A percentile compares a stretch with the other conserved stretches of the same genome.
These are phyloP conservation scores for Nannobrachium achirus DNA, from an alignment of 2,113 vertebrate genomes.

Conservation along the genomic window DNA sequence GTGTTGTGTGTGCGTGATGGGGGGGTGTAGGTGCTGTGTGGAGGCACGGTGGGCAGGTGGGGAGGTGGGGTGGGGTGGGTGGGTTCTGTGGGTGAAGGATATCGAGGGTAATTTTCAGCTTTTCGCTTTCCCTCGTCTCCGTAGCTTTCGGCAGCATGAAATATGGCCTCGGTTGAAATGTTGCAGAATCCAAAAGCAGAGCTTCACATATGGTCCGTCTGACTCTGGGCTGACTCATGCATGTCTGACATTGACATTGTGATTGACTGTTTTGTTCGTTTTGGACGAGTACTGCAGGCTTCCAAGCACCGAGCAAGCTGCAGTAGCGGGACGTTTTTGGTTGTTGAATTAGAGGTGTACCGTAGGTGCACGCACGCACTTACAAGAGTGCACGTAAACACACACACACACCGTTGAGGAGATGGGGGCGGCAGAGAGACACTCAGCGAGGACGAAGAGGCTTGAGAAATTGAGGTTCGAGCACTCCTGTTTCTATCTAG, in stretches of 20 bases:
- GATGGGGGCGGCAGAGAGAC: too few species aligned
- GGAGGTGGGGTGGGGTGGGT: slow-evolving; percentile 10
- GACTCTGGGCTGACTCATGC: slow-evolving; percentile 64
- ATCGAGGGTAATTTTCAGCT: slow-evolving; percentile 36
- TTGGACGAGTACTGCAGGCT: too few species aligned
- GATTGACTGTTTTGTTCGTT: too few species aligned
- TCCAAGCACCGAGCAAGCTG: too few species aligned
- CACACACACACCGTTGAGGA: too few species aligned
- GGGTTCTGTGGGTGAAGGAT: slow-evolving; percentile 32
- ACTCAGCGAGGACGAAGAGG: slow-evolving; percentile 50
- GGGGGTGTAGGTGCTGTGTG: slow-evolving; percentile 13
- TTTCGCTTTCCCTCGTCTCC: slow-evolving; percentile 45
- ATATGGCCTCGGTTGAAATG: slow-evolving; percentile 35
- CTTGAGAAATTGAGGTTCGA: slow-evolving; percentile 58
- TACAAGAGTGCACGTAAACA: too few species aligned
- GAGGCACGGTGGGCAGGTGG: slow-evolving; percentile 13
- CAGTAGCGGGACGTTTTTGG: too few species aligned
- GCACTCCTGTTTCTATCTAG: slow-evolving; percentile 29
- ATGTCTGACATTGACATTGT: slow-evolving; percentile 56
- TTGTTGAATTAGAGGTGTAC: too few species aligned
- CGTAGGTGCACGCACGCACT: too few species aligned
- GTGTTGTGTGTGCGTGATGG: slow-evolving; percentile 59
- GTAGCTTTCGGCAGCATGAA: slow-evolving; percentile 41
- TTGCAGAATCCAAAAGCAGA: slow-evolving; percentile 48
- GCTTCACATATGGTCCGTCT: slow-evolving; percentile 64